phyloP scores from a whole-genome alignment of 2,113 vertebrate genomes.

The Tyrannus savana region DNA sequence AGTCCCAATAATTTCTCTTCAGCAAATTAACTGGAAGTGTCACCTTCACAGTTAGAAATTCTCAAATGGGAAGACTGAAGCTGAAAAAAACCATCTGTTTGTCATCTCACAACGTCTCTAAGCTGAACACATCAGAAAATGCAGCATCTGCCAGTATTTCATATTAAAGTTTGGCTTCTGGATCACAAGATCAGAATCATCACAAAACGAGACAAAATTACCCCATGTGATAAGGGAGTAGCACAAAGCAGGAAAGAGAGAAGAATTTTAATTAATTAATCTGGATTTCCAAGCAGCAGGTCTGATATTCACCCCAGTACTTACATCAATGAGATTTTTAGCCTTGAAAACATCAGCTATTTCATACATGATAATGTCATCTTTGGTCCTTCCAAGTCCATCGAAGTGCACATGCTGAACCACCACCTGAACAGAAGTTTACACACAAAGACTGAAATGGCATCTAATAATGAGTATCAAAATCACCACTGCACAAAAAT shows the following conservation, averaged over 20 bases:
- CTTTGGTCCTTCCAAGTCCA: conserved; percentile 92
- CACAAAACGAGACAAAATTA: not conserved
- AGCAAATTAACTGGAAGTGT: not conserved
- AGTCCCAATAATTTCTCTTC: not conserved
- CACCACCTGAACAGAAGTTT: conserved; percentile 79
- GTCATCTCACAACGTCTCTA: not conserved
- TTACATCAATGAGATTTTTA: conserved; percentile 93
- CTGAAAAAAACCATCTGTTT: not conserved
- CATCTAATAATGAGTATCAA: not conserved
- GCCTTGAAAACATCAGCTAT: conserved; percentile 92
- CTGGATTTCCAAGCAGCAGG: not conserved
- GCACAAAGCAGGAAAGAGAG: not conserved
- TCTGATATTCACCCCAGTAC: conserved; percentile 12
- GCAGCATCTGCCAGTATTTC: not conserved
- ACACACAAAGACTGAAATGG: not conserved
- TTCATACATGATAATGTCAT: conserved; percentile 92
- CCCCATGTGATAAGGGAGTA: not conserved
- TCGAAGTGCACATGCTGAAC: conserved; percentile 94
- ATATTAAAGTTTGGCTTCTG: not conserved
- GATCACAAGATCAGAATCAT: not conserved
- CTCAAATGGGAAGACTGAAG: not conserved
- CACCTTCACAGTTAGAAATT: not conserved
- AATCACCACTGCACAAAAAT: not conserved
- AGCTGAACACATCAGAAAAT: not conserved
- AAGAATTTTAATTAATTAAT: fast-evolving